Evolutionary conservation across 2,113 vertebrate species (phyloP), one percentile per base, ranked within the genome.

Genomic region (Rousettus leschenaultii): DNA sequence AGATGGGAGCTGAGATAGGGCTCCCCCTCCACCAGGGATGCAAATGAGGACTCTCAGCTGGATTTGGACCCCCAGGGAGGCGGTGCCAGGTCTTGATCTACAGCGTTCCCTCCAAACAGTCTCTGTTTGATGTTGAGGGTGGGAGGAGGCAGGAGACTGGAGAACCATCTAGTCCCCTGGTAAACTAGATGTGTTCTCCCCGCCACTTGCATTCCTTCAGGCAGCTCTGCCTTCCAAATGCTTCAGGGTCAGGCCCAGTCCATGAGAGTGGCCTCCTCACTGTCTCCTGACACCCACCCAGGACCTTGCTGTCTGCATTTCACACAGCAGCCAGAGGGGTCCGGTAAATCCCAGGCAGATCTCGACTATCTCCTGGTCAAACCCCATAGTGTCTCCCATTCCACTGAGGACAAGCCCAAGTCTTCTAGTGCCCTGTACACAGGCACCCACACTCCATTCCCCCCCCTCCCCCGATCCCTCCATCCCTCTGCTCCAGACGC

Each of bases 161-260:
- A 96, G 97, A 96, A 70, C 94, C 97, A 97, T 98, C 98, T 98
- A 97, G 95, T 95, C 97, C 51, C 57, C 19, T 63, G 18, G 57
- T 43, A 33, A 28, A 30, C 79, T 19, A 30, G 57, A 40, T 30
- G 55, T 30, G 38, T 33, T 13, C 45, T 19, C 21, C 38, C 61
- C 30, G 18, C 38, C 21, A 1, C 28, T 51, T 24, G 21, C 45
- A 24, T 88, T 73, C 71, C 86, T 53, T 33, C 80, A 78, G 35
- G n/a, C 45, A 33, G 30, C 35, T 40, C 83, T 57, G 74, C 70
- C 51, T 95, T 96, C 86, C 26, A 33, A 13, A 43, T 2, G 70
- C 43, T 57, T 33, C 4, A 3, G 28, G 15, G 4, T 86, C 19
- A 7, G 57, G 2, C 66, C 3, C 14, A 19, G 35, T 45, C 30